Evolutionary conservation across 2,888 invertebrate genomes (phyloP).

Genomic region (Chalcosyrphus nemorum): DNA sequence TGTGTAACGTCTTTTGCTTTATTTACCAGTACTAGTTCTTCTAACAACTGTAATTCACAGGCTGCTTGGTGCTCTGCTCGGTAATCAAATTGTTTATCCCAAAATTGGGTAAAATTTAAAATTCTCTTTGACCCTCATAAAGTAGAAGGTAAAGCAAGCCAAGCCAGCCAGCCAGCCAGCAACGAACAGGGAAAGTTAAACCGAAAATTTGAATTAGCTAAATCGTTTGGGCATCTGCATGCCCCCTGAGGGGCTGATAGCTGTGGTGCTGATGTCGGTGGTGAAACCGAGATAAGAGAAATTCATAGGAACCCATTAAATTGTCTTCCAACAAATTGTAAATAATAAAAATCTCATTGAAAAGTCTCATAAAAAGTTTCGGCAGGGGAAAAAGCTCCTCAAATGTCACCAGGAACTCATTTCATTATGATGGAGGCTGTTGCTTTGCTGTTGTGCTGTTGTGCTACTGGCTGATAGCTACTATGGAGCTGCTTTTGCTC

Average conservation of each 20-base stretch:
- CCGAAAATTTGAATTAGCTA: conserved; percentile 60
- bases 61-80: neutral
- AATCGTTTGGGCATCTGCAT: conserved; percentile 51
- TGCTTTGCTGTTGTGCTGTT: conserved; percentile 34
- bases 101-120: conserved; percentile 49
- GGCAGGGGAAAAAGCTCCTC: conserved; percentile 52
- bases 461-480: neutral
- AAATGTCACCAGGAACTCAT: conserved; percentile 72
- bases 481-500: conserved; percentile 41
- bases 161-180: conserved; percentile 1
- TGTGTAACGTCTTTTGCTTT: neutral
- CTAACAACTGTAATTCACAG: neutral
- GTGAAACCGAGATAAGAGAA: conserved; percentile 57
- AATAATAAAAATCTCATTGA: conserved; percentile 73
- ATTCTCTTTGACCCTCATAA: conserved; percentile 59
- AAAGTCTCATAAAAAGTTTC: conserved; percentile 71
- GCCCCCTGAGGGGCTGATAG: conserved; percentile 35
- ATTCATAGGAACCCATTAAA: conserved; percentile 70
- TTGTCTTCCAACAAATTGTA: conserved; percentile 73
- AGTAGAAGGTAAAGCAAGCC: too few relatives aligned
- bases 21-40: neutral
- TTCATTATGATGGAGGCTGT: conserved; percentile 66
- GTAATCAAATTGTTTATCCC: conserved; percentile 53
- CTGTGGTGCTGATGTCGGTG: conserved; percentile 50
- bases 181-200: conserved; percentile 39